Percentiles rank a stretch among this genome's conserved stretches.
Conservation (phyloP, 2,888 invertebrate species). For the Elysia crispata region DNA sequence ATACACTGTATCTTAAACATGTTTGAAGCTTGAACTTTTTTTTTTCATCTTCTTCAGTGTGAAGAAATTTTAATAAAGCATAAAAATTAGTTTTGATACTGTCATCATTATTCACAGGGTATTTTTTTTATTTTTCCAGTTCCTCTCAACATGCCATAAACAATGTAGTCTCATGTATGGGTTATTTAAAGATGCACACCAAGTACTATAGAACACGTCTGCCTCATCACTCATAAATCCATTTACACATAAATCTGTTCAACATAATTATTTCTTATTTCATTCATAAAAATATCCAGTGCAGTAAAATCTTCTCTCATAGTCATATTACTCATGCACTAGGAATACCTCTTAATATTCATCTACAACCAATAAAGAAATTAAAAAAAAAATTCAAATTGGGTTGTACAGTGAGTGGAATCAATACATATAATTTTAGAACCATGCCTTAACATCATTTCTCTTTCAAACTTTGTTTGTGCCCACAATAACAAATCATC, state of each 20-base stretch:
- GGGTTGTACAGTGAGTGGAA: conserved; percentile 7
- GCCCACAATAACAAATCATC: conserved; percentile 31
- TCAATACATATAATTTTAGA: conserved; percentile 27
- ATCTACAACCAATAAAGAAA: conserved; percentile 29
- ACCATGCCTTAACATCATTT: conserved; percentile 25
- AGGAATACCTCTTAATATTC: conserved; percentile 25
- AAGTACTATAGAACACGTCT: conserved; percentile 25
- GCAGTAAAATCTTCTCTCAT: conserved; percentile 22
- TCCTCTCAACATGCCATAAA: conserved; percentile 23
- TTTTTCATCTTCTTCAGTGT: neutral
- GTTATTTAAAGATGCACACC: conserved; percentile 22
- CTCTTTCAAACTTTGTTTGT: conserved; percentile 33
- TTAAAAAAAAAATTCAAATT: conserved; percentile 28
- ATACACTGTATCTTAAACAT: neutral
- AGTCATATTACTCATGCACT: conserved; percentile 39
- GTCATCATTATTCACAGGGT: neutral
- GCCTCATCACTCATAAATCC: conserved; percentile 36
- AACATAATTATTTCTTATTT: conserved; percentile 18
- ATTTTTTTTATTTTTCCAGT: conserved; percentile 17
- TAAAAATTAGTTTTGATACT: neutral
- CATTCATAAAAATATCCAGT: conserved; percentile 14
- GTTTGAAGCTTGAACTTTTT: conserved; percentile 1
- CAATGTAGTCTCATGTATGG: conserved; percentile 23
- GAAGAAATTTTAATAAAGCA: conserved; percentile 4
- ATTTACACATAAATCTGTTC: conserved; percentile 9